These are phyloP conservation scores for Priocnemis perturbator DNA, from an alignment of 2,888 invertebrate species.

Conservation along the genomic window DNA sequence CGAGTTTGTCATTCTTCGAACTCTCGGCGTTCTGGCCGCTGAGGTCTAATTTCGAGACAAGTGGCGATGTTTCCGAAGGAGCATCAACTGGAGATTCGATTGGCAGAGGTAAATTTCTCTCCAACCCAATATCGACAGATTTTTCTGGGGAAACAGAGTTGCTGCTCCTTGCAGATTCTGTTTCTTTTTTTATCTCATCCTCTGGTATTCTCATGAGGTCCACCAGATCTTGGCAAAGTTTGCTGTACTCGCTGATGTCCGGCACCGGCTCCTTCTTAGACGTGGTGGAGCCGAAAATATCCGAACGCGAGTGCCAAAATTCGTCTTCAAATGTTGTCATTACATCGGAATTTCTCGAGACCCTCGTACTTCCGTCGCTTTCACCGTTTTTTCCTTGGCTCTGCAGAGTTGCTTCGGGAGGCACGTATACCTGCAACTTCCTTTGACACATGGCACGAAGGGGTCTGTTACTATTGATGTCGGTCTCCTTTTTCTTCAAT, in stretches of 20 bases:
- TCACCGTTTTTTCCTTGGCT: slow-evolving; percentile 20
- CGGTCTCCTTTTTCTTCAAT: slow-evolving; percentile 34
- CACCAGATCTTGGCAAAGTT: slow-evolving; percentile 68
- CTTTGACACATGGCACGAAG: slow-evolving; percentile 37
- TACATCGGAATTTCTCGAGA: slow-evolving; percentile 20
- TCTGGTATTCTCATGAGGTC: slow-evolving; percentile 60
- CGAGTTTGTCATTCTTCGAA: slow-evolving; percentile 34
- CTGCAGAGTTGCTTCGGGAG: slow-evolving; percentile 37
- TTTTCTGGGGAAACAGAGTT: background rate
- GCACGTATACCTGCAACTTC: slow-evolving; percentile 56
- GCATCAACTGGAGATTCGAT: background rate
- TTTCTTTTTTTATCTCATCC: slow-evolving; percentile 33
- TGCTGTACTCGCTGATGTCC: slow-evolving; percentile 64
- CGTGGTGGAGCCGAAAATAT: slow-evolving; percentile 31
- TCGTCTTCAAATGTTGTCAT: slow-evolving; percentile 30
- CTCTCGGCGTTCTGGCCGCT: background rate
- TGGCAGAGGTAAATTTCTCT: background rate
- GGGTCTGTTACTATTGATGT: slow-evolving; percentile 63
- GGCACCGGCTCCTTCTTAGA: slow-evolving; percentile 50
- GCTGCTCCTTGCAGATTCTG: slow-evolving; percentile 10
- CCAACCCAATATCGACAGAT: slow-evolving; percentile 5
- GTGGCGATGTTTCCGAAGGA: background rate
- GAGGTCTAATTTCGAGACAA: background rate
- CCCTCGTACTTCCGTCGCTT: slow-evolving; percentile 10
- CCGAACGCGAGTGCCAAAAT: slow-evolving; percentile 36